Percentiles rank a stretch among this genome's conserved stretches.
Evolutionary conservation across 1,140 invertebrate genomes (phyloP).

Genomic region (Meloidogyne exigua): DNA sequence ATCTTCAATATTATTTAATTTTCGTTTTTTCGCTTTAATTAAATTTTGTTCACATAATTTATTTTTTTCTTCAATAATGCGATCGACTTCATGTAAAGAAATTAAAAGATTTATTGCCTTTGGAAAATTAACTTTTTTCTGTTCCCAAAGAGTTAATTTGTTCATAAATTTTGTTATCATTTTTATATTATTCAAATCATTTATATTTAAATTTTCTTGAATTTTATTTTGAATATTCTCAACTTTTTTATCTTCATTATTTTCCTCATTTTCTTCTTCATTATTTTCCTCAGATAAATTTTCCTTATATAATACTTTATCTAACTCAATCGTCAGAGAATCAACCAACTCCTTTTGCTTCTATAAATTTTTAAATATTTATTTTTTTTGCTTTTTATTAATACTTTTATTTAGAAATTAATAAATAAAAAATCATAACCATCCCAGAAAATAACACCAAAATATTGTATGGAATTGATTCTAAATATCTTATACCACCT

Average conservation of each 20-base stretch:
- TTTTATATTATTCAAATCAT: not conserved
- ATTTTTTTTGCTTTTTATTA: too few species aligned
- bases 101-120: constrained; percentile 2
- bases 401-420: too few species aligned
- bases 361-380: not conserved
- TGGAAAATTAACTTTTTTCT: not conserved
- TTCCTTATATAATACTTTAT: not conserved
- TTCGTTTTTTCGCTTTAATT: not conserved
- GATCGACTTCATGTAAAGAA: not conserved
- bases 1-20: not conserved
- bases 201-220: not conserved
- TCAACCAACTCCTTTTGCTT: not conserved
- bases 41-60: not conserved
- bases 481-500: too few species aligned
- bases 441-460: too few species aligned
- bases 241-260: not conserved
- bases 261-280: not conserved
- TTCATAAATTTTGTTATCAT: constrained; percentile 1
- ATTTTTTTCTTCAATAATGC: constrained; percentile 5
- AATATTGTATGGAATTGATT: too few species aligned
- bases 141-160: not conserved
- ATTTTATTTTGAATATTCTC: not conserved
- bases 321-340: not conserved
- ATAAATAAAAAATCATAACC: too few species aligned
- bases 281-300: not conserved